A percentile compares a stretch with the other conserved stretches of the same genome.
Conservation (phyloP, 2,797 vertebrate species). For the Onychomys leucogaster region DNA sequence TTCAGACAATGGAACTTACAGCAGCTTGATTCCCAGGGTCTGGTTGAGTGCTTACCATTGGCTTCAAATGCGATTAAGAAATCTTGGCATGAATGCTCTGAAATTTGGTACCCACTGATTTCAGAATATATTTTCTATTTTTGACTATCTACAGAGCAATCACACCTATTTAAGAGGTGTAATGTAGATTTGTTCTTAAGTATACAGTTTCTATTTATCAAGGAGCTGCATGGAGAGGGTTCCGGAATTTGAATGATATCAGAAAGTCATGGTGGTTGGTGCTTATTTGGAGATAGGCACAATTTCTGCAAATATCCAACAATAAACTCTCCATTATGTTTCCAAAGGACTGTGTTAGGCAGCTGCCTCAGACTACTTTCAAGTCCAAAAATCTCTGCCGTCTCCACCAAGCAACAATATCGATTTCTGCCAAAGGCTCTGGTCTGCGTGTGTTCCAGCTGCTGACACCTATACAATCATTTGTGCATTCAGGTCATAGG, state of each 20-base stretch:
- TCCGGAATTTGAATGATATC: not conserved
- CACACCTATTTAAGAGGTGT: not conserved
- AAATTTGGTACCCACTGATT: not conserved
- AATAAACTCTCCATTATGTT: constrained; percentile 7
- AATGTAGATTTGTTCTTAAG: not conserved
- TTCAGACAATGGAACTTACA: not conserved
- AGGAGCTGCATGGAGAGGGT: fast-evolving
- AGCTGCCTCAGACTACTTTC: constrained; percentile 45
- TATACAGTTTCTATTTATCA: not conserved
- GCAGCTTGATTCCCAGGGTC: not conserved
- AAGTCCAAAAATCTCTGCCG: constrained; percentile 38
- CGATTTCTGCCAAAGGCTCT: constrained; percentile 72
- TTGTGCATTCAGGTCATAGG: constrained; percentile 54
- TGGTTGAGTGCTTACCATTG: not conserved
- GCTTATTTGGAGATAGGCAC: not conserved
- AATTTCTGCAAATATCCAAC: not conserved
- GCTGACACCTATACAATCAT: constrained; percentile 42
- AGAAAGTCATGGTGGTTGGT: not conserved
- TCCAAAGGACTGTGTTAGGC: constrained; percentile 46
- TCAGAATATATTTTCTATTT: not conserved
- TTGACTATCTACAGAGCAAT: not conserved
- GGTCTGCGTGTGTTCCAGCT: constrained; percentile 52
- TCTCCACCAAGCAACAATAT: constrained; percentile 48
- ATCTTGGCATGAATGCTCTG: not conserved
- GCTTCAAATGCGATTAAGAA: not conserved